phyloP scores from a whole-genome alignment of 2,113 vertebrate genomes.

The Synodontis membranacea region DNA sequence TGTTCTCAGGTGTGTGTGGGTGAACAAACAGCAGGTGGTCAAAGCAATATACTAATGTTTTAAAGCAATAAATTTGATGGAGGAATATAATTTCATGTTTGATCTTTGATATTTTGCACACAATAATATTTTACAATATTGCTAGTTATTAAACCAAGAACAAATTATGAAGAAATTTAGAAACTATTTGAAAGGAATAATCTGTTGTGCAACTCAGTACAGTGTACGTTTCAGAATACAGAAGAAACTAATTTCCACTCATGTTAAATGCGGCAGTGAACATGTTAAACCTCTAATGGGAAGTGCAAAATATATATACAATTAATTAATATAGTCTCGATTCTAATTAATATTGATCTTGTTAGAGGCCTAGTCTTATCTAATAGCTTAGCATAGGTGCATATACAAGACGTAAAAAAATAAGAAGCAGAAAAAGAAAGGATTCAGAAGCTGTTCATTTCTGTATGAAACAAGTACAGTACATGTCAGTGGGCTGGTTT shows the following conservation, averaged over 20 bases:
- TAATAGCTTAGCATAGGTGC: neutral
- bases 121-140: neutral
- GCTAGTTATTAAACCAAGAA: neutral
- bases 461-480: too few relatives aligned
- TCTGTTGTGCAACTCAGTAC: neutral
- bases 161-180: neutral
- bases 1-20: neutral
- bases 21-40: conserved; percentile 11
- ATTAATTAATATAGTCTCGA: neutral
- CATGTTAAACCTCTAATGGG: neutral
- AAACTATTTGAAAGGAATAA: neutral
- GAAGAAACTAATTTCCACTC: neutral
- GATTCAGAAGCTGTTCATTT: neutral
- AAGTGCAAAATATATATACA: neutral
- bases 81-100: conserved; percentile 47
- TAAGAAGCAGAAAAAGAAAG: neutral
- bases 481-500: too few relatives aligned
- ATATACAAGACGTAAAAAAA: neutral
- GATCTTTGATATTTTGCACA: conserved; percentile 34
- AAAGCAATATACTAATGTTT: conserved; percentile 34
- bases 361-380: neutral
- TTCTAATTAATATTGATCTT: neutral
- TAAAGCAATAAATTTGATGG: conserved; percentile 39
- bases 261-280: neutral
- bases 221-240: too few relatives aligned